Evolutionary conservation across 2,888 invertebrate genomes (phyloP).

Genomic region (Chorisops tibialis): DNA sequence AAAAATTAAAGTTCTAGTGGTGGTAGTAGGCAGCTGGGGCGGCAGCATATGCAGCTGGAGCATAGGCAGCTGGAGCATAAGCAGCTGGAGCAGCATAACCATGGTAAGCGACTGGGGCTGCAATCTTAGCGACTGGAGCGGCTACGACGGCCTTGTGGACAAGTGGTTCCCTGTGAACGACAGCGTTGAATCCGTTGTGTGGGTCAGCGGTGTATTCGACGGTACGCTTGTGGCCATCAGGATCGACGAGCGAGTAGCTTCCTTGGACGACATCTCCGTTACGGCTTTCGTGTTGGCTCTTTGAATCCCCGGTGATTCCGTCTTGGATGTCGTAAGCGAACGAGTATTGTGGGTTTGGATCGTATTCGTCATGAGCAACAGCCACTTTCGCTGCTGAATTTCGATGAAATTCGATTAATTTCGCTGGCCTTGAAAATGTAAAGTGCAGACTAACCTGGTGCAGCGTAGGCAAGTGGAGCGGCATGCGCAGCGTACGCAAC

Average conservation of each 20-base stretch:
- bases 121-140: constrained; percentile 31
- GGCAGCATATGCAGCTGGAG: constrained; percentile 44
- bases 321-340: constrained; percentile 56
- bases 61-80: constrained; percentile 1
- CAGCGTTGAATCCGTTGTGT: constrained; percentile 52
- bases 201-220: constrained; percentile 60
- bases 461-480: constrained; percentile 33
- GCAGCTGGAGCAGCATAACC: neutral
- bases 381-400: neutral
- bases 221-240: constrained; percentile 62
- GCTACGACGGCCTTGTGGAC: constrained; percentile 41
- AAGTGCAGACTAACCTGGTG: constrained; percentile 5
- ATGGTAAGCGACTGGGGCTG: constrained; percentile 23
- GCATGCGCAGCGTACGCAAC: constrained; percentile 29
- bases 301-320: constrained; percentile 54
- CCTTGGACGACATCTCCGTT: constrained; percentile 63
- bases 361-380: constrained; percentile 46
- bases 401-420: too few species aligned
- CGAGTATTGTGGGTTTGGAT: constrained; percentile 52
- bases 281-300: constrained; percentile 61
- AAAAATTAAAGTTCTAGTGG: constrained; percentile 1
- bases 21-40: constrained; percentile 30
- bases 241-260: constrained; percentile 55
- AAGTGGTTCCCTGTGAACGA: constrained; percentile 49
- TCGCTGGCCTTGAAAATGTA: too few species aligned